phyloP scores from a whole-genome alignment of 2,113 vertebrate genomes.

The Epinephelus lanceolatus region DNA sequence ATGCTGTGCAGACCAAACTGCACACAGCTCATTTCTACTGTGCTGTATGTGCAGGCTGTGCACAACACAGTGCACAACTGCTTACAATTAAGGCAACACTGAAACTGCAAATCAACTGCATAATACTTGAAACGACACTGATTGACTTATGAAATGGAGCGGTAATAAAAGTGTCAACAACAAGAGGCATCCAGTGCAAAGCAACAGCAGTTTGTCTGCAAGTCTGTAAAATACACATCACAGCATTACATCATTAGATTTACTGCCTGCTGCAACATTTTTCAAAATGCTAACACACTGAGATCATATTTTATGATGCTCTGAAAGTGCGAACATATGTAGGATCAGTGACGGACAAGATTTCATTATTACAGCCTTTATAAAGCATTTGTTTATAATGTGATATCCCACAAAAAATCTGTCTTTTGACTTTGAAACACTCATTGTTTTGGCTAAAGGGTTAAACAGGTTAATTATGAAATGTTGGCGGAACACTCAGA shows the following conservation, averaged over 20 bases:
- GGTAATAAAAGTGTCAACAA: neutral
- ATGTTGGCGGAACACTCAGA: neutral
- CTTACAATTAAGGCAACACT: neutral
- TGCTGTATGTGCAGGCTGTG: too few relatives aligned
- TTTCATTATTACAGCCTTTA: too few relatives aligned
- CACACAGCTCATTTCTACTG: too few relatives aligned
- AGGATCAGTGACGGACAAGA: too few relatives aligned
- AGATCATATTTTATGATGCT: constrained; percentile 9
- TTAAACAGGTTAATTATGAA: neutral
- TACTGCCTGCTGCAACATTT: neutral
- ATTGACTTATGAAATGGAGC: neutral
- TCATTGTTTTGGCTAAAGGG: neutral
- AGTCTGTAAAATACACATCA: neutral
- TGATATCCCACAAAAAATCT: neutral
- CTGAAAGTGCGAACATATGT: neutral
- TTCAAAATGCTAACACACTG: neutral
- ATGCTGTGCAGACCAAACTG: too few relatives aligned
- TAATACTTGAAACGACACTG: neutral
- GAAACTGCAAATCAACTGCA: neutral
- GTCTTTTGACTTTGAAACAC: neutral
- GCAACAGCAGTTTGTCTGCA: neutral
- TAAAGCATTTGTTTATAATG: neutral
- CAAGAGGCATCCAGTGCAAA: neutral
- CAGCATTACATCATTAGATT: neutral
- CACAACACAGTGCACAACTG: too few relatives aligned